phyloP scores from a whole-genome alignment of 1,140 invertebrate genomes.

The Ooceraea biroi region DNA sequence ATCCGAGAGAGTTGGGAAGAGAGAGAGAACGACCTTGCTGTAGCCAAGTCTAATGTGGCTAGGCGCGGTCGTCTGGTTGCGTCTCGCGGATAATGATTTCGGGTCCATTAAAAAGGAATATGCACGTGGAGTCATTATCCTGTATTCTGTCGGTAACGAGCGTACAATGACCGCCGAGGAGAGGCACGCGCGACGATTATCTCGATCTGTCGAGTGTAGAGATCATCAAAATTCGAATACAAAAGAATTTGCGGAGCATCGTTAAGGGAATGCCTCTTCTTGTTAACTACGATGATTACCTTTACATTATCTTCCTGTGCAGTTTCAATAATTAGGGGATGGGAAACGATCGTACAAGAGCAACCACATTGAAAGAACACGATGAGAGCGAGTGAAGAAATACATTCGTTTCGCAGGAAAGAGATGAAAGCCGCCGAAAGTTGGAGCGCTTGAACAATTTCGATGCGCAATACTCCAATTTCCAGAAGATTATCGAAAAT shows the following conservation, averaged over 20 bases:
- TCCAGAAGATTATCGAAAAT: background rate
- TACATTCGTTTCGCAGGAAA: background rate
- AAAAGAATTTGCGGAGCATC: conserved; percentile 13
- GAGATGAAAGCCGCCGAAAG: background rate
- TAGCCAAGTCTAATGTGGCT: conserved; percentile 66
- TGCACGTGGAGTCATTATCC: conserved; percentile 17
- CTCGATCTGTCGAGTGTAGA: conserved; percentile 17
- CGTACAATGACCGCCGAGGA: background rate
- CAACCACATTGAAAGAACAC: background rate
- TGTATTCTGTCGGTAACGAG: conserved; percentile 20
- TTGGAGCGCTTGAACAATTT: background rate
- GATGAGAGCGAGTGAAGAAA: background rate
- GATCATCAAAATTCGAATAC: background rate
- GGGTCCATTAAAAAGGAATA: conserved; percentile 76
- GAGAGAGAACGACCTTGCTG: conserved; percentile 79
- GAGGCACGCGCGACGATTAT: conserved; percentile 19
- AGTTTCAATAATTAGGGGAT: background rate
- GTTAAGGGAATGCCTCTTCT: background rate
- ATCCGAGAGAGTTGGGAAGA: background rate
- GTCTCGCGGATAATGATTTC: conserved; percentile 79
- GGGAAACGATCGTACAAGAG: background rate
- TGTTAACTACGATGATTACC: conserved; percentile 4
- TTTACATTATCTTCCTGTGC: background rate
- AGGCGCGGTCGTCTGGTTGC: conserved; percentile 69
- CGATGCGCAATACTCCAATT: background rate